Base-by-base conservation (phyloP, 2,888 invertebrate genomes). In the Agrochola circellaris region DNA sequence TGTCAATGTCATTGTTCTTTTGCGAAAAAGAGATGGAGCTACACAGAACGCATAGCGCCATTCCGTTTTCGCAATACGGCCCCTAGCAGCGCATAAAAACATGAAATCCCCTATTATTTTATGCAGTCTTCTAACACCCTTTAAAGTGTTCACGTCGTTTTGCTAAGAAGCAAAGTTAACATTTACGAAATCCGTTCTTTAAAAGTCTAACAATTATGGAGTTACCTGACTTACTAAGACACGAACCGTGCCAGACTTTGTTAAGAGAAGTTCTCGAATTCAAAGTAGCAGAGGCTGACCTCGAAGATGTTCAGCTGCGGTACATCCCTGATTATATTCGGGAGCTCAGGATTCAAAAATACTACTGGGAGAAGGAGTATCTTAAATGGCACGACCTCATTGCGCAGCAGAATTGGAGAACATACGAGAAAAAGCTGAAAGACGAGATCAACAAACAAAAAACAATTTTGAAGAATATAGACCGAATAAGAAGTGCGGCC, bases 291-390 rank as follows among this genome's bases (percentile, higher is more conserved):
- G 62, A 75, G 9, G 30, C 17, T 8, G 75, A 15, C 0, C 54
- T 75, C 0, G 20, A 62, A 34, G 42, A 42, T 11, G 61, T 75
- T 9, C 30, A 62, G 0, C n/a, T 75, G 11, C 61, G 15, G 20
- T 75, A 75, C 30, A 62, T 75, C 1, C 75, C 75, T 9, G 75
- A 75, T 2, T 45, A n/a, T 7, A 20, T 75, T n/a, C 75, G 75
- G 11, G 75, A 75, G 11, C 75, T 75, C 0, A 20, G 20, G 2
- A 34, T 4, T 0, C 54, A 62, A 38, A 34, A 11, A 17, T 5
- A 11, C 11, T 74, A 73, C n/a, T 74, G 74, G 74, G 23, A 17
- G 17, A 17, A 54, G 0, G 75, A 62, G 30, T 62, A 6, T 9
- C 6, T 9, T 1, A 30, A 20, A 11, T 62, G 51, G 75, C 17